phyloP scores from a whole-genome alignment of 2,797 vertebrate species.

The Bradypodion ventrale region DNA sequence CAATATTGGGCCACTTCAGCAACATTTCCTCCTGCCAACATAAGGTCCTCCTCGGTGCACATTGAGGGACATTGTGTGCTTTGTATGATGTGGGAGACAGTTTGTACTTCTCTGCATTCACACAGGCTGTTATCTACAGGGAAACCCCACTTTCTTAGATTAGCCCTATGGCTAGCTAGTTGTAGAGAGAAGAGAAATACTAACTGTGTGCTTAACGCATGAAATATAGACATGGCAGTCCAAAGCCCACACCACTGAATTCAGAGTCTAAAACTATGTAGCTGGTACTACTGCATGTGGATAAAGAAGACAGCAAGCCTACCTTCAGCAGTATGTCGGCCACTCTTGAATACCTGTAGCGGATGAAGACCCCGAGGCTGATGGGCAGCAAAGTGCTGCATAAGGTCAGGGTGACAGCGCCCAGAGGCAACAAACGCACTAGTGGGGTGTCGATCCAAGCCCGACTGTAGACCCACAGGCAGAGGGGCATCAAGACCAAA shows the following conservation, averaged over 20 bases:
- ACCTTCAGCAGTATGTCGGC: constrained; percentile 94
- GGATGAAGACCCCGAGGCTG: constrained; percentile 87
- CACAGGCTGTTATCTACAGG: too few species aligned
- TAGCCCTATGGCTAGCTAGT: not conserved
- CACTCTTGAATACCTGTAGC: constrained; percentile 82
- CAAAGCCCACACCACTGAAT: not conserved
- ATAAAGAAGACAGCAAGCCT: constrained; percentile 22
- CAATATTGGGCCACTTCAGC: too few species aligned
- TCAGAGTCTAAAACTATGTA: not conserved
- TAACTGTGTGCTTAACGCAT: not conserved
- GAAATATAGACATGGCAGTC: not conserved
- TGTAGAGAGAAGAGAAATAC: not conserved
- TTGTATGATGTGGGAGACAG: too few species aligned
- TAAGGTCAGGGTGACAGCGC: constrained; percentile 91
- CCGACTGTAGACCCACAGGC: constrained; percentile 95
- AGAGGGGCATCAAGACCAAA: constrained; percentile 93
- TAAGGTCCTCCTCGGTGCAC: too few species aligned
- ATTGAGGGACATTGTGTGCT: too few species aligned
- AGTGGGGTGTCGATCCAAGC: constrained; percentile 95
- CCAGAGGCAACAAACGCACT: constrained; percentile 90
- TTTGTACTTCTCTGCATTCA: too few species aligned
- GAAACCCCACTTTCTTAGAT: too few species aligned
- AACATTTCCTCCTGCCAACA: too few species aligned
- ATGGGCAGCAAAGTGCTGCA: constrained; percentile 96
- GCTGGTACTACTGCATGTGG: not conserved